Evolutionary conservation across 2,113 vertebrate species (phyloP), one percentile per base, ranked within the genome.

Genomic region (Microtus richardsoni): DNA sequence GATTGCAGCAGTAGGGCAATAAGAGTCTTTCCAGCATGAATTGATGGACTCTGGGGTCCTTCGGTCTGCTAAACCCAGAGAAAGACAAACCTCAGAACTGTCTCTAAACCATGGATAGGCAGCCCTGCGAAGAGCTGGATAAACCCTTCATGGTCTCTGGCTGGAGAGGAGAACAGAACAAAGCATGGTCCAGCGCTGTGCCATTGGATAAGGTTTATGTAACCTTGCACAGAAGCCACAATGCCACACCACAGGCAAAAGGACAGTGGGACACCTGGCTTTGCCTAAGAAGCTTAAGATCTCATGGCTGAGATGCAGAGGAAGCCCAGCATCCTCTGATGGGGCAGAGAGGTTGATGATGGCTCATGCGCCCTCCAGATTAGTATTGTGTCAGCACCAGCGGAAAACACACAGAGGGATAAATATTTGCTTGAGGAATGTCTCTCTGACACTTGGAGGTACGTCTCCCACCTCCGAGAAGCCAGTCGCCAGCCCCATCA

Each of bases 391-490:
- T 77, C 52, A 87, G 3, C 96, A 97, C 95, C 97, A 88, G 80
- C 84, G 94, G 88, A 92, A 92, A 78, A 92, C 93, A 96, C 97
- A 98, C 87, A 89, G 96, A 92, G 84, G 94, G 93, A 98, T 97
- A 97, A 98, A 98, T 97, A 97, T 93, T 97, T 95, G 95, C 93
- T 96, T 71, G 84, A 94, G 95, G 91, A 58, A 91, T 97, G 41
- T 94, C 95, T 97, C 97, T 90, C 90, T 91, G 97, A 82, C 97
- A 97, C 47, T 95, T 95, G 82, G 96, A 97, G 97, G 98, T 98
- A 88, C 86, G 86, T 96, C 98, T 97, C 89, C 85, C 96, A 87
- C 28, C 14, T 96, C 95, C 1, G 5, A 89, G 26, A 17, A 95
- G 62, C 94, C 19, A 7, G 47, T 91, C 94, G 62, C 66, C 10